phyloP scores from a whole-genome alignment of 2,888 invertebrate species.

The Rosalia funebris region DNA sequence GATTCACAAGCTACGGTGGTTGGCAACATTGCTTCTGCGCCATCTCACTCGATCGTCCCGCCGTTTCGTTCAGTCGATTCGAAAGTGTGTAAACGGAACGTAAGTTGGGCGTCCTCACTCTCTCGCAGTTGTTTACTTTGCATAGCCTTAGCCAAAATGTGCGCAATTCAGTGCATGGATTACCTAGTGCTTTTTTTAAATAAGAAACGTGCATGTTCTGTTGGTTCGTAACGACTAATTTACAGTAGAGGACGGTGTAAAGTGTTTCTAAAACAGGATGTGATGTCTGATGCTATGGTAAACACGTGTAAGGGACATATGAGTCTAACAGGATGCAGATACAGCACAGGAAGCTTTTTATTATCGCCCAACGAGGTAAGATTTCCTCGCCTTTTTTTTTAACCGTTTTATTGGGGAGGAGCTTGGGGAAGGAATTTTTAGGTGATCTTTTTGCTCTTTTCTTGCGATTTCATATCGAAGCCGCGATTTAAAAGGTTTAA shows the following conservation, averaged over 20 bases:
- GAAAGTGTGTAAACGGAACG: conserved; percentile 42
- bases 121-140: conserved; percentile 41
- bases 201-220: background rate
- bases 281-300: conserved; percentile 48
- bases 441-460: background rate
- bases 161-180: conserved; percentile 24
- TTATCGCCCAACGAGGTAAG: conserved; percentile 52
- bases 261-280: conserved; percentile 41
- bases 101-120: conserved; percentile 35
- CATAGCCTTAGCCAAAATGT: conserved; percentile 29
- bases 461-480: background rate
- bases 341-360: conserved; percentile 55
- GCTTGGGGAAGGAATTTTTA: background rate
- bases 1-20: conserved; percentile 31
- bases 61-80: conserved; percentile 52
- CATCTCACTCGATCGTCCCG: conserved; percentile 47
- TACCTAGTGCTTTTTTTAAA: conserved; percentile 7
- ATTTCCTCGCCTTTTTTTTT: conserved; percentile 20
- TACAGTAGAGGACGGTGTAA: conserved; percentile 14
- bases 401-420: background rate
- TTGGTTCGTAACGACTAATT: conserved; percentile 13
- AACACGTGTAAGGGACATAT: conserved; percentile 56
- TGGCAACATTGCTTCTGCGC: conserved; percentile 48
- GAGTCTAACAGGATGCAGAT: conserved; percentile 56
- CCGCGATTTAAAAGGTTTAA: conserved; percentile 25